These are phyloP conservation scores for Pheosia tremula DNA, from an alignment of 2,888 invertebrate species.

Conservation along the genomic window DNA sequence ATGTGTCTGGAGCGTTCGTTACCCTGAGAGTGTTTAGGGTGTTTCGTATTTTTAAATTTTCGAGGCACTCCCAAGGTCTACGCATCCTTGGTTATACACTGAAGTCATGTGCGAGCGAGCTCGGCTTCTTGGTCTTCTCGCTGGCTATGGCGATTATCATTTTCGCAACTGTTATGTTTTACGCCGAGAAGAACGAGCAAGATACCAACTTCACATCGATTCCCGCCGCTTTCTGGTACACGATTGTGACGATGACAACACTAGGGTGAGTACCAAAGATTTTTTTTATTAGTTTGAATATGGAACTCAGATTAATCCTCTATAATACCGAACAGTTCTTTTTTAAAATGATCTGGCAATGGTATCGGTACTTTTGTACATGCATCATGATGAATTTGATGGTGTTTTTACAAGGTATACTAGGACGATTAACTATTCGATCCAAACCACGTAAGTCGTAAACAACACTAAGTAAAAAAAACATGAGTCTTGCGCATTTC, in stretches of 20 bases:
- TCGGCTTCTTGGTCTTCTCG: conserved; percentile 99
- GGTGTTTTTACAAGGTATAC: background rate
- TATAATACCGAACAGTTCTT: background rate
- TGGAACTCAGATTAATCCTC: too few species aligned
- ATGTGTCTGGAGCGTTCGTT: conserved; percentile 99
- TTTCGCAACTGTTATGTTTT: conserved; percentile 99
- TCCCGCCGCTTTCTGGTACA: conserved; percentile 99
- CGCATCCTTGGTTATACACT: conserved; percentile 99
- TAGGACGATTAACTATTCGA: background rate
- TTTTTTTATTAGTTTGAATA: background rate
- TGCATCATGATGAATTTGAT: background rate
- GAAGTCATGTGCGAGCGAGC: conserved; percentile 99
- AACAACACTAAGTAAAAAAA: conserved; percentile 21
- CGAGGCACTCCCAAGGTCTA: conserved; percentile 99
- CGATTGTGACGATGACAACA: conserved; percentile 99
- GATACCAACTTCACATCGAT: conserved; percentile 99
- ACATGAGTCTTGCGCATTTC: conserved; percentile 41
- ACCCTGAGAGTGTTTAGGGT: conserved; percentile 99
- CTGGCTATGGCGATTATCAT: conserved; percentile 99
- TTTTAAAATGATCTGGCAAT: background rate
- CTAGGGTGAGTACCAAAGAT: conserved; percentile 92
- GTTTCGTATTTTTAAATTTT: conserved; percentile 99
- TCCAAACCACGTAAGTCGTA: background rate
- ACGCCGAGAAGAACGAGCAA: conserved; percentile 99
- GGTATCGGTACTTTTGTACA: too few species aligned